Percentiles rank a stretch among this genome's conserved stretches.
Conservation (phyloP, 1,140 invertebrate species). For the Sminthurides bifidus region DNA sequence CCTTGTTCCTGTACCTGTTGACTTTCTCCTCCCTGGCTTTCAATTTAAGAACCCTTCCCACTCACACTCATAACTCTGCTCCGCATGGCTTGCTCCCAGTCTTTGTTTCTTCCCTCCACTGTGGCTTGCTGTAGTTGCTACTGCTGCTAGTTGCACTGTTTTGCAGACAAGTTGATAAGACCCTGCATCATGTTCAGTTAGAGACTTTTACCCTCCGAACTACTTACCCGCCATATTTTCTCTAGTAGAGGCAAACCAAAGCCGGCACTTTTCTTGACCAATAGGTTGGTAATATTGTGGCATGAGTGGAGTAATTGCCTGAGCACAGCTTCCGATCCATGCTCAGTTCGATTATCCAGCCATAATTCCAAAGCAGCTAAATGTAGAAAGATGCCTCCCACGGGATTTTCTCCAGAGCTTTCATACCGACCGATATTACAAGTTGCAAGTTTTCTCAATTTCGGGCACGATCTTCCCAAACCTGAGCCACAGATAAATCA, state of each 20-base stretch:
- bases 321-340: constrained; percentile 28
- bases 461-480: constrained; percentile 33
- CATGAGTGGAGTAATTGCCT: constrained; percentile 33
- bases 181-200: neutral
- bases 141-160: neutral
- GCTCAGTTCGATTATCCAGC: constrained; percentile 33
- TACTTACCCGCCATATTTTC: constrained; percentile 34
- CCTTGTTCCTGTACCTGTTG: too few species aligned
- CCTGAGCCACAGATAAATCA: constrained; percentile 18
- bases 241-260: constrained; percentile 32
- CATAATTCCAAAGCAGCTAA: constrained; percentile 35
- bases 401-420: constrained; percentile 18
- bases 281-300: constrained; percentile 33
- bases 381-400: constrained; percentile 28
- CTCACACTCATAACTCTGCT: neutral
- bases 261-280: constrained; percentile 33
- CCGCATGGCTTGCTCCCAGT: too few species aligned
- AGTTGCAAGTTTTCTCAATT: constrained; percentile 35
- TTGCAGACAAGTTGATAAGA: neutral
- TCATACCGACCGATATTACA: constrained; percentile 32
- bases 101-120: too few species aligned
- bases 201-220: neutral
- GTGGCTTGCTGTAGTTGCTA: neutral
- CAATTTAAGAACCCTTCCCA: neutral
- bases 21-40: too few species aligned